Percentiles rank a stretch among this genome's conserved stretches.
Evolutionary conservation across 2,888 invertebrate species (phyloP).

Genomic region (Nomada lathburiana): DNA sequence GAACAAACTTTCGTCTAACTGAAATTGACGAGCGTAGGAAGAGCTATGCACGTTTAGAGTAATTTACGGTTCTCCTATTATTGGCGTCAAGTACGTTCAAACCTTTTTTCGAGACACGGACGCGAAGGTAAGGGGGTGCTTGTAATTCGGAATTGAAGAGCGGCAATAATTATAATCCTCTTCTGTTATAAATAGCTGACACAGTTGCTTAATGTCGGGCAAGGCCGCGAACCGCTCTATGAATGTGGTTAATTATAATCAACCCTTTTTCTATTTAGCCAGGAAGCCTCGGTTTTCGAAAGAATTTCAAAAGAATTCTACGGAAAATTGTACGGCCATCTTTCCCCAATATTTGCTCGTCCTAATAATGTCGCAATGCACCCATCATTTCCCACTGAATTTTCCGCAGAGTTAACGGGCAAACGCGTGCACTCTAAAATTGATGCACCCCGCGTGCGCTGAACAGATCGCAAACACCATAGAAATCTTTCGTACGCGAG

Average conservation of each 20-base stretch:
- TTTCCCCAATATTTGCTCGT: no score
- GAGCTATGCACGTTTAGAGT: background rate
- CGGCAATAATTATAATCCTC: constrained; percentile 16
- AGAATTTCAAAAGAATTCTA: no score
- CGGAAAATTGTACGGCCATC: no score
- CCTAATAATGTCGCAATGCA: no score
- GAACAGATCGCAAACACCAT: background rate
- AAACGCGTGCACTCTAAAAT: no score
- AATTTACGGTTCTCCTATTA: no score
- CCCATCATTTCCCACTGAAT: no score
- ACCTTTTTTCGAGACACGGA: no score
- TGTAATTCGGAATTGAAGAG: background rate
- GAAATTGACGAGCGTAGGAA: constrained; percentile 43
- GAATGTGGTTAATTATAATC: constrained; percentile 42
- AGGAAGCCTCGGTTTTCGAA: no score
- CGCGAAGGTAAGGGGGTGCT: background rate
- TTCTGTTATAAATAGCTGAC: constrained; percentile 47
- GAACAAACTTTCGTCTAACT: constrained; percentile 55
- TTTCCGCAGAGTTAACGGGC: no score
- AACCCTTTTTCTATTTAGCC: background rate
- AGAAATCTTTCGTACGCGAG: background rate
- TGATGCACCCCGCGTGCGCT: no score
- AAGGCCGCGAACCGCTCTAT: constrained; percentile 27
- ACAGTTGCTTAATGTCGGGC: constrained; percentile 36
- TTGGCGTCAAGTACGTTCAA: no score